phyloP scores from a whole-genome alignment of 2,888 invertebrate species.

The Linnaemya tessellans region DNA sequence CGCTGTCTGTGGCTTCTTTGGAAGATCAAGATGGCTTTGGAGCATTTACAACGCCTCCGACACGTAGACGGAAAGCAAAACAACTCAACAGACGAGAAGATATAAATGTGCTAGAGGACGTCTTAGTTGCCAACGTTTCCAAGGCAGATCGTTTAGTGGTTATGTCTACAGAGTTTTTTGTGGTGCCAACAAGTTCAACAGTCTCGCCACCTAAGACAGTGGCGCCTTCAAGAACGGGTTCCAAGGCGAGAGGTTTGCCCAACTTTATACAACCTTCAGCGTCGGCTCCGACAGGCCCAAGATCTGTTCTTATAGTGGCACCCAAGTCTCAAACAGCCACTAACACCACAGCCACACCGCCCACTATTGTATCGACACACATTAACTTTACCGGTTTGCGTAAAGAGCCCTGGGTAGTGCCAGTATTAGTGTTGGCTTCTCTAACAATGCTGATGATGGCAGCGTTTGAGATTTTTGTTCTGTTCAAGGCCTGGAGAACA shows the following conservation, averaged over 20 bases:
- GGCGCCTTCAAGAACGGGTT: slow-evolving; percentile 64
- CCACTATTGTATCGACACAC: slow-evolving; percentile 80
- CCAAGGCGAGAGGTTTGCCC: slow-evolving; percentile 69
- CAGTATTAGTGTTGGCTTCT: slow-evolving; percentile 92
- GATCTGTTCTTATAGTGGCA: slow-evolving; percentile 78
- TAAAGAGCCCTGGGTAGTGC: slow-evolving; percentile 94
- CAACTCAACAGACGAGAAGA: slow-evolving; percentile 79
- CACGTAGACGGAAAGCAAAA: slow-evolving; percentile 74
- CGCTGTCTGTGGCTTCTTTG: slow-evolving; percentile 65
- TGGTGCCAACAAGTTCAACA: slow-evolving; percentile 86
- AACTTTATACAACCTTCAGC: slow-evolving; percentile 71
- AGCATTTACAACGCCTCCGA: slow-evolving; percentile 33
- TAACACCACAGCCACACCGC: slow-evolving; percentile 73
- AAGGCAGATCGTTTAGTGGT: slow-evolving; percentile 86
- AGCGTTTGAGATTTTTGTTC: slow-evolving; percentile 94
- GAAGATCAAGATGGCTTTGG: slow-evolving; percentile 53
- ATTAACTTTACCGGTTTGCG: slow-evolving; percentile 83
- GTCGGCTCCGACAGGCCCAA: slow-evolving; percentile 72
- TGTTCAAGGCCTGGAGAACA: slow-evolving; percentile 92
- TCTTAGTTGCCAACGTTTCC: slow-evolving; percentile 74
- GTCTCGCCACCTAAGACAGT: slow-evolving; percentile 77
- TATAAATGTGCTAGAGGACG: slow-evolving; percentile 75
- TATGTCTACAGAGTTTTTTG: slow-evolving; percentile 93
- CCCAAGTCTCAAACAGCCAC: slow-evolving; percentile 71
- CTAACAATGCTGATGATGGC: slow-evolving; percentile 93